Base-by-base conservation (phyloP, 2,888 invertebrate genomes). In the Hydropsyche betteni region DNA sequence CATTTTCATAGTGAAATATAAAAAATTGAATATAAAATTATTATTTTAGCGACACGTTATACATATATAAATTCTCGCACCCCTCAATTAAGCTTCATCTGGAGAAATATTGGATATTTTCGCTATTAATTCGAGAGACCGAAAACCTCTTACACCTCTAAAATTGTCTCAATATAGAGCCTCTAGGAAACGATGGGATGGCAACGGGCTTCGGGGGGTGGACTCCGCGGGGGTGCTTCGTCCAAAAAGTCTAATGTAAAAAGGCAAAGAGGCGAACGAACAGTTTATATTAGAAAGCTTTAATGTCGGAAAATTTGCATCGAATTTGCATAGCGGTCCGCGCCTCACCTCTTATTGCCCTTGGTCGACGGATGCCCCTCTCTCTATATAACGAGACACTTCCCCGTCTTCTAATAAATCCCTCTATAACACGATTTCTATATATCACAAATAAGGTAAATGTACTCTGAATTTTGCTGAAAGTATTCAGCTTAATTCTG, bases 301-400 rank as follows among this genome's bases (percentile, higher is more conserved):
- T 79, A 79, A 79, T 79, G 79, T 78, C 74, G 73, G 76, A 78
- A 79, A 79, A 79, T 79, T 79, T 79, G 79, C 79, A 79, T 79
- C 36, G 68, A 74, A 79, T 79, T 79, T 79, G 75, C 79, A 79
- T 79, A 78, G 75, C 71, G 79, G 78, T 73, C 76, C 74, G 70
- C 76, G 44, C 79, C 77, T 77, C 76, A 75, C 74, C 79, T 78
- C 79, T 79, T 79, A 79, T 79, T 79, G 76, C 76, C 75, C 51
- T 44, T 51, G 55, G 34, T 52, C 55, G 51, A 53, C 50, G 24
- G n/a, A 14, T 53, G 24, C 70, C 70, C 10, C 55, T 16, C 52
- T 34, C 70, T 16, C 50, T 14, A 12, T 44, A 69, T 53, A n/a
- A 14, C 58, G 16, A 14, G 58, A 58, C 58, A 58, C 58, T 58